Base-by-base conservation (phyloP, 2,888 invertebrate genomes). In the Callinectes sapidus region DNA sequence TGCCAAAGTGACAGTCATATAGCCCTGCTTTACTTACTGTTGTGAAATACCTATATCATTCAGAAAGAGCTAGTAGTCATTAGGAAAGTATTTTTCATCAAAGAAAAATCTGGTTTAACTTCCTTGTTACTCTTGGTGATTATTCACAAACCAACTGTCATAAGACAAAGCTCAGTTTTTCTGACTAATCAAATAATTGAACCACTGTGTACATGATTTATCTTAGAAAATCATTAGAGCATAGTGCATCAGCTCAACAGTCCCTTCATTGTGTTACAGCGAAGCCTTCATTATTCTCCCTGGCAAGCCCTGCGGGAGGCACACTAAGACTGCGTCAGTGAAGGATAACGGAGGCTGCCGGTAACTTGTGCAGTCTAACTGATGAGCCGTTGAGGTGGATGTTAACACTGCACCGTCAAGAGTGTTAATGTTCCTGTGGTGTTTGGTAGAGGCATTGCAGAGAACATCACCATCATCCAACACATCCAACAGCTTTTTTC, bases 191-290 rank as follows among this genome's bases (percentile, higher is more conserved):
- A 71, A 6, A 71, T 71, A 32, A 81, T 16, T 8, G 16, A 35
- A 32, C 32, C 35, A 35, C 10, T 81, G 81, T 23, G 8, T 81
- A 35, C 81, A 81, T 32, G 81, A 18, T n/a, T 28, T 23, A 28
- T 28, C 23, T n/a, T 23, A 28, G 71, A 71, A 71, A 71, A 71
- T 71, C 18, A n/a, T 71, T 8, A 35, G 23, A 81, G 13, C 6
- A 32, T 35, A 81, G 28, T 35, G 32, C 35, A 81, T 10, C 35
- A 81, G 81, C 81, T 81, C 81, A 81, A 81, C 32, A 81, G 32
- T 35, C 35, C 81, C 81, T 81, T 81, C 81, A 81, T 81, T 81
- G 81, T 32, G 35, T 81, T 81, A 81, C 81, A 81, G 81, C 81
- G 10, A 81, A 81, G 32, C 32, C 81, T 32, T 81, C 81, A 81